Evolutionary conservation across 2,113 vertebrate genomes (phyloP), one percentile per base, ranked within the genome.

Genomic region (Entomyzon cyanotis): DNA sequence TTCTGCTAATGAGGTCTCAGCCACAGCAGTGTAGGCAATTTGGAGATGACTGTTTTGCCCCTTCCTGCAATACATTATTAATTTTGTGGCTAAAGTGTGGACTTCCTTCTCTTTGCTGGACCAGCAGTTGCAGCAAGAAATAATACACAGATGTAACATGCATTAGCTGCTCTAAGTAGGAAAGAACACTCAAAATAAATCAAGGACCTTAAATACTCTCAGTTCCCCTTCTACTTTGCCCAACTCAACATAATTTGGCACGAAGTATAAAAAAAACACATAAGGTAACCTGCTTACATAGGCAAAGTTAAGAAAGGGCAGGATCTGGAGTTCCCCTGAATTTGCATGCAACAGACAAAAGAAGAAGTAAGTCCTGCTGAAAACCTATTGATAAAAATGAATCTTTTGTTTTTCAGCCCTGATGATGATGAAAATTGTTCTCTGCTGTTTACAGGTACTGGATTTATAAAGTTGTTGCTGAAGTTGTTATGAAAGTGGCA

Each of bases 81-180:
- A 59, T 62, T 74, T 30, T 42, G 30, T 70, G 44, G 67, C 49
- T 90, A 3, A 69, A 65, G 25, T 2, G 12, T 28, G 14, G 28
- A 81, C 35, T 90, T 85, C 20, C 9, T 92, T 89, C 19, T 33
- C 37, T 46, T 50, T 55, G 18, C 39, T 24, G 31, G 33, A 9
- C 33, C 50, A 59, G 67, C 46, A 77, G 42, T 65, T 69, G 28
- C 71, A 56, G 10, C 2, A 3, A 28, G 65, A 17, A 41, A 2
- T 18, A n/a, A 19, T 5, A 13, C 52, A 41, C 7, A 91, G 30
- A 58, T 42, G 8, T 35, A 50, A 55, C 15, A 30, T 1, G 0
- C 20, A 23, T 67, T 79, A 75, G 37, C 28, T 46, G 17, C 23
- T 5, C 0, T 69, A 59, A 60, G 28, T 1, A 1, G 1, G 2